Evolutionary conservation across 2,113 vertebrate genomes (phyloP), one percentile per base, ranked within the genome.

Genomic region (Greenwoodochromis staneri): DNA sequence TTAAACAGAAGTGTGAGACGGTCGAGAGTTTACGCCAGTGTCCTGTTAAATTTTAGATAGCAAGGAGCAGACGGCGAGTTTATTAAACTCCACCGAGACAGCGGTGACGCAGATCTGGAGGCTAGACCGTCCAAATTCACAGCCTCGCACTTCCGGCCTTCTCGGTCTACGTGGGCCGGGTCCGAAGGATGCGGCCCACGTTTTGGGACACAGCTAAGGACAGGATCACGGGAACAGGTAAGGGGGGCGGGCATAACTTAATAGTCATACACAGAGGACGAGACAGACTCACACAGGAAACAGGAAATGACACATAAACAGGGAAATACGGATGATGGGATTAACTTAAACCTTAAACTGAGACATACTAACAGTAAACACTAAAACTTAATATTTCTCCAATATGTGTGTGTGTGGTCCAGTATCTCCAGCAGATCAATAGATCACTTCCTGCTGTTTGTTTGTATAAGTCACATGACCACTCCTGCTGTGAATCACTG

Each of bases 1-100:
- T 59, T 2, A 29, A 57, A 5, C 27, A 59, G 27, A 9, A 0
- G 27, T 6, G 13, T 59, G 55, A 29, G 27, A 2, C 8, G 5
- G 3, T 51, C 2, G 9, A 51, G 49, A 51, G 1, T 51, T n/a
- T n/a, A 0, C 49, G 0, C 49, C 9, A 51, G 49, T n/a, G 19
- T 51, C 5, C 19, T 51, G 49, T n/a, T 10, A n/a, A 2, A 51
- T 0, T 51, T n/a, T 51, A 51, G 49, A 51, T 0, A 51, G 49
- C 19, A 51, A 29, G 24, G 55, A 57, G 54, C 24, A 57, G 54
- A 57, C 13, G 24, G 55, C 4, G 5, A 59, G 13, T 59, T 59
- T 59, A 59, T 59, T 59, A 29, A 1, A 59, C 27, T 59, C 55
- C 55, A 9, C 27, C 5, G 3, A 59, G 1, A 31, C 27, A 31